Conservation (phyloP, 2,797 vertebrate genomes). For the Pseudomugil gertrudae region DNA sequence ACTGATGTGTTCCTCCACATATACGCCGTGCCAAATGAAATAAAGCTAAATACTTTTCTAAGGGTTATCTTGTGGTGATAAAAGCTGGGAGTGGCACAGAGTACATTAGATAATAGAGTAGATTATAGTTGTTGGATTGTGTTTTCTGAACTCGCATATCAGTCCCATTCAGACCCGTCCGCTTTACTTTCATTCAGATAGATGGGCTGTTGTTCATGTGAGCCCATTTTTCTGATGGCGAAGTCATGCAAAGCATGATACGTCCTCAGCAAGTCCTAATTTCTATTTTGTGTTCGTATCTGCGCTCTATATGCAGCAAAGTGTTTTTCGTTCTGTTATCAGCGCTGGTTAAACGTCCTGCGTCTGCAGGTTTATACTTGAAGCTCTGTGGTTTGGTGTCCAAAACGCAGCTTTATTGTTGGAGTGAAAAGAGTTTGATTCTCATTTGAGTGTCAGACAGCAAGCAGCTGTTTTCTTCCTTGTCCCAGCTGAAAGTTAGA, state of each 20-base stretch:
- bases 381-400: conserved; percentile 8
- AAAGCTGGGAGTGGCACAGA: background rate
- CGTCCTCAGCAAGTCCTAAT: background rate
- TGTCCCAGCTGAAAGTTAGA: background rate
- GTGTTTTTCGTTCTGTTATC: background rate
- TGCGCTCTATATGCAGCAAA: background rate
- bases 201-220: conserved; percentile 7
- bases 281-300: too few relatives aligned
- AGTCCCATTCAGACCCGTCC: background rate
- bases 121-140: conserved; percentile 9
- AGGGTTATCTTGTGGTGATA: background rate
- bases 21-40: conserved; percentile 27
- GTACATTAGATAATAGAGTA: too few relatives aligned
- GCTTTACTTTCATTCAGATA: conserved; percentile 16
- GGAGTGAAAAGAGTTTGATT: too few relatives aligned
- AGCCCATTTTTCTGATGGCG: conserved; percentile 20
- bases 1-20: conserved; percentile 22
- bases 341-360: background rate
- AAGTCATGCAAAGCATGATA: conserved; percentile 26
- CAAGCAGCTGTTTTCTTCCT: conserved; percentile 22
- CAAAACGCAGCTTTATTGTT: conserved; percentile 4
- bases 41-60: conserved; percentile 11
- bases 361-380: background rate
- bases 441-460: conserved; percentile 1
- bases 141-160: conserved; percentile 13